These are phyloP conservation scores for Hyles lineata DNA, from an alignment of 2,888 invertebrate genomes.

Conservation along the genomic window DNA sequence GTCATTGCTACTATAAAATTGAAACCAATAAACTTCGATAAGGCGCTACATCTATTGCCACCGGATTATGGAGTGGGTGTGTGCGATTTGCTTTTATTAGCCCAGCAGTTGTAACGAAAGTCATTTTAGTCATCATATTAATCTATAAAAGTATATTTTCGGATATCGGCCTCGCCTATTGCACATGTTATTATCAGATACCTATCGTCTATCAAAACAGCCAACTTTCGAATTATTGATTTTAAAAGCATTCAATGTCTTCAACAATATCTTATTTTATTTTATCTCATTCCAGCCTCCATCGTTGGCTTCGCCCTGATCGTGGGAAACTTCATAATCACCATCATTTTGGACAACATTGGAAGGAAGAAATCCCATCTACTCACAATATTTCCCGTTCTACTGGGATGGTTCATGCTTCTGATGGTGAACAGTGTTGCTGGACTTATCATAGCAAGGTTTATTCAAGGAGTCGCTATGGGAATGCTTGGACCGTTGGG, in stretches of 20 bases:
- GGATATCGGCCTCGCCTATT: no score
- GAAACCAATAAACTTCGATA: constrained; percentile 19
- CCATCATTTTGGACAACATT: constrained; percentile 80
- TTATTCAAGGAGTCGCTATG: constrained; percentile 81
- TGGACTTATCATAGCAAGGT: constrained; percentile 79
- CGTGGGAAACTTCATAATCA: constrained; percentile 84
- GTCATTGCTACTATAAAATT: constrained; percentile 15
- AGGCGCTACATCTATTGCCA: neutral
- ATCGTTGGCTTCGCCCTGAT: constrained; percentile 86
- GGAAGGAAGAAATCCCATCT: constrained; percentile 85
- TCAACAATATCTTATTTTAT: neutral
- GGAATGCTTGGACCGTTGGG: constrained; percentile 84
- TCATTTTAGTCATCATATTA: no score
- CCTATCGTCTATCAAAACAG: no score
- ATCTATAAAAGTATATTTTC: no score
- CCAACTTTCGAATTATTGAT: no score
- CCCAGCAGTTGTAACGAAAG: no score
- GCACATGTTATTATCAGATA: no score
- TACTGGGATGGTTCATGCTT: constrained; percentile 85
- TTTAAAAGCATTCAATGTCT: no score
- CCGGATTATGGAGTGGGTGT: constrained; percentile 15
- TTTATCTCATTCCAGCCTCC: constrained; percentile 79
- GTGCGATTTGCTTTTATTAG: neutral
- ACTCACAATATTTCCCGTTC: constrained; percentile 79
- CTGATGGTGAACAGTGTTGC: constrained; percentile 74